phyloP scores from a whole-genome alignment of 2,888 invertebrate genomes.

The Stictocephala bisonia region DNA sequence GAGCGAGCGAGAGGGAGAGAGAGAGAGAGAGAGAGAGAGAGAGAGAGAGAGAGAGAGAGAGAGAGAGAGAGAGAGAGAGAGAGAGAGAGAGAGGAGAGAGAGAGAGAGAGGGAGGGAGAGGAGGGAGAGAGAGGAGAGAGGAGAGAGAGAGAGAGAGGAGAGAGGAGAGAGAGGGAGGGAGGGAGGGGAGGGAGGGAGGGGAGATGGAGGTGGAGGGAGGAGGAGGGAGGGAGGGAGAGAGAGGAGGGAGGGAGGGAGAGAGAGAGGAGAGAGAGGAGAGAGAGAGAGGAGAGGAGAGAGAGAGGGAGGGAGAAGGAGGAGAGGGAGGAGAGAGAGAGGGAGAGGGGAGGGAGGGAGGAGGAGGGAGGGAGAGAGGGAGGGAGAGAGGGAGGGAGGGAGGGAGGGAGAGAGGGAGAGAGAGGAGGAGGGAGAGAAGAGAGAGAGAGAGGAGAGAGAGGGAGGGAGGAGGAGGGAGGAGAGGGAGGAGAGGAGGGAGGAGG shows the following conservation, averaged over 20 bases:
- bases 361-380: neutral
- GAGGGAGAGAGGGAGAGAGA: neutral
- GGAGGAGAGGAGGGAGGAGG: neutral
- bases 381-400: neutral
- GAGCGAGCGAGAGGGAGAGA: too few species aligned
- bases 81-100: too few species aligned
- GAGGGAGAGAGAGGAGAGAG: too few species aligned
- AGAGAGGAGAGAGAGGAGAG: slow-evolving; percentile 42
- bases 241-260: slow-evolving; percentile 44
- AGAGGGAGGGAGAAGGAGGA: neutral
- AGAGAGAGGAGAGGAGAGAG: slow-evolving; percentile 11
- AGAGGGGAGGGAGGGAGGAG: neutral
- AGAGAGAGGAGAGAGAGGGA: neutral
- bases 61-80: too few species aligned
- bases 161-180: too few species aligned
- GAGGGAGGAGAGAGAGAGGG: neutral
- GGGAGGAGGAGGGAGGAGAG: neutral
- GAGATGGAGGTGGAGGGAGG: slow-evolving; percentile 32
- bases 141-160: too few species aligned
- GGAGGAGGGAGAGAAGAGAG: neutral
- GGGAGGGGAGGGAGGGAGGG: slow-evolving; percentile 50
- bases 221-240: neutral
- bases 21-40: too few species aligned
- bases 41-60: too few species aligned
- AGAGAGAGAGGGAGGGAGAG: too few species aligned